A percentile compares a stretch with the other conserved stretches of the same genome.
Evolutionary conservation across 1,140 invertebrate genomes (phyloP).

Genomic region (Zaprionus kolodkinae): DNA sequence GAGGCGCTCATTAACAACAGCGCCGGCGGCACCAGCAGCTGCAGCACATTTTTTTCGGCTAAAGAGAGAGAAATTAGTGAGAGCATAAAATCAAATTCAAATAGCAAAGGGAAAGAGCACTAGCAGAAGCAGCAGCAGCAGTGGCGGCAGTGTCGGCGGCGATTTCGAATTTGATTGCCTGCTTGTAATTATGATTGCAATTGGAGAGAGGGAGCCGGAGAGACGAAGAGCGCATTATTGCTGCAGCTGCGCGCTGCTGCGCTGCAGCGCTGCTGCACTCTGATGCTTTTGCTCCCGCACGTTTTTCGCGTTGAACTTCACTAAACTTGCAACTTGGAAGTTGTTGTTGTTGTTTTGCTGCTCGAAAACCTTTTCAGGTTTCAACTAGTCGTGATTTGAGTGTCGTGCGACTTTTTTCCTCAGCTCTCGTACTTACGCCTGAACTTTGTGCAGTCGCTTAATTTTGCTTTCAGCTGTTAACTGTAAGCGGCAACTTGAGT

Average conservation of each 20-base stretch:
- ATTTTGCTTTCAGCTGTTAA: slow-evolving; percentile 65
- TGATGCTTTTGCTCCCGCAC: slow-evolving; percentile 73
- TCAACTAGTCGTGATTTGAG: slow-evolving; percentile 74
- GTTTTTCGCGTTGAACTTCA: slow-evolving; percentile 81
- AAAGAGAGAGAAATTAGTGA: slow-evolving; percentile 9
- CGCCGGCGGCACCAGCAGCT: slow-evolving; percentile 18
- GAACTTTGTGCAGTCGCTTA: slow-evolving; percentile 78
- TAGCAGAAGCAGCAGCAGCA: too few relatives aligned
- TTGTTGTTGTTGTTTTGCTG: slow-evolving; percentile 46
- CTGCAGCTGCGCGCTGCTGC: slow-evolving; percentile 32
- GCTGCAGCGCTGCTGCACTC: not conserved
- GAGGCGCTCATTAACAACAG: slow-evolving; percentile 63
- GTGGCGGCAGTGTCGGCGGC: not conserved
- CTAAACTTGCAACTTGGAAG: slow-evolving; percentile 76
- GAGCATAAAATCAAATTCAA: slow-evolving; percentile 10
- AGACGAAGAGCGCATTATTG: slow-evolving; percentile 14
- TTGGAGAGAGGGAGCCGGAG: not conserved
- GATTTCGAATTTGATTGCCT: slow-evolving; percentile 73
- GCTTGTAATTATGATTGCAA: slow-evolving; percentile 69
- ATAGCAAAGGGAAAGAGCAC: not conserved
- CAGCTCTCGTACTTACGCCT: slow-evolving; percentile 62
- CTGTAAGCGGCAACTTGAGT: slow-evolving; percentile 47
- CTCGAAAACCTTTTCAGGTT: slow-evolving; percentile 62
- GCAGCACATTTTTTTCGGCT: slow-evolving; percentile 16
- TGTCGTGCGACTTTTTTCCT: slow-evolving; percentile 77